These are phyloP conservation scores for Meloe dianella DNA, from an alignment of 2,888 invertebrate species.

Conservation along the genomic window DNA sequence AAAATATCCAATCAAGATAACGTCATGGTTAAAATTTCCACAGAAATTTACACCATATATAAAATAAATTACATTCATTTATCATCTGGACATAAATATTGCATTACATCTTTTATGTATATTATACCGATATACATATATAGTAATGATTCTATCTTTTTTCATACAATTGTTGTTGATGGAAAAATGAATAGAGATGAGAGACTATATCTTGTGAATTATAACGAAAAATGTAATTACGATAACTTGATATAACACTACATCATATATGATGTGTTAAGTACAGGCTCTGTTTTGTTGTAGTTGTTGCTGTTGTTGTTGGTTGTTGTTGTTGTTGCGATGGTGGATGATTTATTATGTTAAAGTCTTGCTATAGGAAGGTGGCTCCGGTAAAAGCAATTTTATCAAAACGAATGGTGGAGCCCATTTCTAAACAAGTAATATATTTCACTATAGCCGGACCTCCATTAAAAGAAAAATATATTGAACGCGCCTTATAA, in stretches of 20 bases:
- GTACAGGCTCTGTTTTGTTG: conserved; percentile 44
- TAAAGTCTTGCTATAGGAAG: conserved; percentile 28
- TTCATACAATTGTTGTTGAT: neutral
- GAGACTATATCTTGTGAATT: conserved; percentile 32
- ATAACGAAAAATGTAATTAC: conserved; percentile 45
- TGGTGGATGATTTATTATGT: conserved; percentile 49
- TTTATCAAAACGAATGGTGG: conserved; percentile 19
- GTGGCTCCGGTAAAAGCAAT: conserved; percentile 37
- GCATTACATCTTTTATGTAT: neutral
- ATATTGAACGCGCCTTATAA: conserved; percentile 12
- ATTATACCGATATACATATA: neutral
- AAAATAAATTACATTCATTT: conserved; percentile 46
- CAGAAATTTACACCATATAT: conserved; percentile 51
- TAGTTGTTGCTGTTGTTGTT: neutral
- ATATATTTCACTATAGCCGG: conserved; percentile 14
- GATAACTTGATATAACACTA: conserved; percentile 53
- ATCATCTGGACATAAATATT: conserved; percentile 21
- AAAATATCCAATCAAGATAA: neutral
- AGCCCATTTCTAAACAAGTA: conserved; percentile 26
- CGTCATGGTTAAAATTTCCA: conserved; percentile 32
- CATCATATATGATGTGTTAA: conserved; percentile 57
- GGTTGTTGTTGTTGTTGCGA: conserved; percentile 32
- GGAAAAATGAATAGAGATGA: conserved; percentile 24
- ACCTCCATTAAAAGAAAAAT: conserved; percentile 29
- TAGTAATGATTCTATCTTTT: neutral